Conservation (phyloP, 2,113 vertebrate genomes). For the Isichthys henryi region DNA sequence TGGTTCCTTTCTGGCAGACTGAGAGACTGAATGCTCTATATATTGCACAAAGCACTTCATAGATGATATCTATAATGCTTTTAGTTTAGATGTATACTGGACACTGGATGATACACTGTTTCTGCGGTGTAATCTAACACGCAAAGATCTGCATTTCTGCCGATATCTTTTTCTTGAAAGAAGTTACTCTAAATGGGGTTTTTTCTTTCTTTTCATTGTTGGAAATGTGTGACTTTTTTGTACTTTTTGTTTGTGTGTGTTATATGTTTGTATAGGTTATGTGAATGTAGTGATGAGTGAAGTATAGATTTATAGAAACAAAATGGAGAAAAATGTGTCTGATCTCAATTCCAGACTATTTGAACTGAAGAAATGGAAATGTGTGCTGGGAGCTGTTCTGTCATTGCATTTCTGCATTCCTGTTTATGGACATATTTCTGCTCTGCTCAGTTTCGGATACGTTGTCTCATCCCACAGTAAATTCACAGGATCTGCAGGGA, state of each 20-base stretch:
- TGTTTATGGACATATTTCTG: background rate
- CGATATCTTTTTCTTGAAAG: background rate
- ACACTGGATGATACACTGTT: no score
- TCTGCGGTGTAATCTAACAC: background rate
- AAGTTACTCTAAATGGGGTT: background rate
- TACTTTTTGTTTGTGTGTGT: background rate
- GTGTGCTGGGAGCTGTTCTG: background rate
- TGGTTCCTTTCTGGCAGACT: background rate
- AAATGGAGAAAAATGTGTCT: background rate
- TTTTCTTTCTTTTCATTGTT: background rate
- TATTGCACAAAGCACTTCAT: background rate
- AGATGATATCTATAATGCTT: background rate
- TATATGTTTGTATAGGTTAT: background rate
- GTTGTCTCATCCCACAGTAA: background rate
- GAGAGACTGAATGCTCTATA: background rate
- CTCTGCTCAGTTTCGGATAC: background rate
- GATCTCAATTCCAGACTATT: background rate
- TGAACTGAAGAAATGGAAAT: background rate
- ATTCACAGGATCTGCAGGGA: background rate
- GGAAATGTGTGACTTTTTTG: background rate
- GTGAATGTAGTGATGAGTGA: background rate
- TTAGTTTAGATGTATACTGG: background rate
- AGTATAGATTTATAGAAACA: background rate
- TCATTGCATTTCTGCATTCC: background rate
- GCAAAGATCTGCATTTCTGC: background rate